phyloP scores from a whole-genome alignment of 2,888 invertebrate species.

The Aphodius granarius region DNA sequence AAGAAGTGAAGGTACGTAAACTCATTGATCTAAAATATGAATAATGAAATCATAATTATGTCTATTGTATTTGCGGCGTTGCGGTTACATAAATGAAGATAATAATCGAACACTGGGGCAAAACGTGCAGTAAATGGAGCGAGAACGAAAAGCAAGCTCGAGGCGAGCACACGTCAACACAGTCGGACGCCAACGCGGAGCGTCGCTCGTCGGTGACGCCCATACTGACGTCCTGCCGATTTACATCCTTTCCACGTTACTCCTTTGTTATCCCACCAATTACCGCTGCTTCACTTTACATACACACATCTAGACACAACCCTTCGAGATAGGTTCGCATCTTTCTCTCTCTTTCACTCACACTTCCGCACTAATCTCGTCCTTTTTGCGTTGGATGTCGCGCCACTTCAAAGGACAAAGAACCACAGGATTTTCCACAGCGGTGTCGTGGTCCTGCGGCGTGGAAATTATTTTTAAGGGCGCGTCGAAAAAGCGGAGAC shows the following conservation, averaged over 20 bases:
- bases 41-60: too few species aligned
- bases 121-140: background rate
- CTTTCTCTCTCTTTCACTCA: background rate
- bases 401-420: background rate
- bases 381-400: background rate
- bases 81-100: background rate
- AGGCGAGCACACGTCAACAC: background rate
- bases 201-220: slow-evolving; percentile 34
- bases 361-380: slow-evolving; percentile 18
- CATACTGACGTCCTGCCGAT: slow-evolving; percentile 35
- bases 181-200: background rate
- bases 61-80: background rate
- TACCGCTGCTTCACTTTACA: slow-evolving; percentile 22
- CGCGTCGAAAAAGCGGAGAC: slow-evolving; percentile 35
- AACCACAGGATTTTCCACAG: slow-evolving; percentile 10
- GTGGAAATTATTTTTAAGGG: slow-evolving; percentile 47
- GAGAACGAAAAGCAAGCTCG: background rate
- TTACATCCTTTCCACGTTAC: slow-evolving; percentile 42
- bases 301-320: background rate
- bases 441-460: slow-evolving; percentile 28
- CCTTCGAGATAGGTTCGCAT: background rate
- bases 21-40: too few species aligned
- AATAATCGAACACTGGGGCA: background rate
- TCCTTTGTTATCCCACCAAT: slow-evolving; percentile 42
- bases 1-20: too few species aligned